These are phyloP conservation scores for Drosophila meridionalis DNA, from an alignment of 2,888 invertebrate genomes.

Conservation along the genomic window DNA sequence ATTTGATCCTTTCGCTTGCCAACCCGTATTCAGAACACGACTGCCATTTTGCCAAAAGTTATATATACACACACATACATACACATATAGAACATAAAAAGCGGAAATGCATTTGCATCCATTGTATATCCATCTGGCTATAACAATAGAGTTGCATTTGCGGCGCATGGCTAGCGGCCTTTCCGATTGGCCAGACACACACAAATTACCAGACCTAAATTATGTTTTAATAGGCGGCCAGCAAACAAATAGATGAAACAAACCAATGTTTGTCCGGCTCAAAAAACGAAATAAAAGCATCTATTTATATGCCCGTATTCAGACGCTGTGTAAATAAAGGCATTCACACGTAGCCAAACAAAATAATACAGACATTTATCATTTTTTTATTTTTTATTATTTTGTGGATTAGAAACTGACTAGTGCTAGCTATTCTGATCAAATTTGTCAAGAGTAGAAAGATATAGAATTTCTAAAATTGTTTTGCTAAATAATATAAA, in stretches of 20 bases:
- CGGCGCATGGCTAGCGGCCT: slow-evolving; percentile 31
- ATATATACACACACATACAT: background rate
- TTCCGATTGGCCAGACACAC: slow-evolving; percentile 40
- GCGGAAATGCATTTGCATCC: slow-evolving; percentile 48
- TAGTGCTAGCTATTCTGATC: no score
- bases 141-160: slow-evolving; percentile 64
- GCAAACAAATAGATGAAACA: slow-evolving; percentile 33
- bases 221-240: slow-evolving; percentile 61
- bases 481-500: background rate
- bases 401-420: background rate
- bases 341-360: slow-evolving; percentile 3
- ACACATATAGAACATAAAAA: slow-evolving; percentile 7
- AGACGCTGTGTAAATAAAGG: slow-evolving; percentile 35
- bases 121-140: slow-evolving; percentile 12
- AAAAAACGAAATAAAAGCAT: slow-evolving; percentile 62
- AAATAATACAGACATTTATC: background rate
- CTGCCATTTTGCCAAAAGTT: slow-evolving; percentile 37
- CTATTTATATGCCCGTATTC: background rate
- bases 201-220: slow-evolving; percentile 58
- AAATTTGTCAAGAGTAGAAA: background rate
- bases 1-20: slow-evolving; percentile 5
- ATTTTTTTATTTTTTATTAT: background rate
- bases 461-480: background rate
- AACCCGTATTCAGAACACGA: slow-evolving; percentile 4
- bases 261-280: slow-evolving; percentile 13